Base-by-base conservation (phyloP, 2,888 invertebrate species). In the Epinotia brunnichana region DNA sequence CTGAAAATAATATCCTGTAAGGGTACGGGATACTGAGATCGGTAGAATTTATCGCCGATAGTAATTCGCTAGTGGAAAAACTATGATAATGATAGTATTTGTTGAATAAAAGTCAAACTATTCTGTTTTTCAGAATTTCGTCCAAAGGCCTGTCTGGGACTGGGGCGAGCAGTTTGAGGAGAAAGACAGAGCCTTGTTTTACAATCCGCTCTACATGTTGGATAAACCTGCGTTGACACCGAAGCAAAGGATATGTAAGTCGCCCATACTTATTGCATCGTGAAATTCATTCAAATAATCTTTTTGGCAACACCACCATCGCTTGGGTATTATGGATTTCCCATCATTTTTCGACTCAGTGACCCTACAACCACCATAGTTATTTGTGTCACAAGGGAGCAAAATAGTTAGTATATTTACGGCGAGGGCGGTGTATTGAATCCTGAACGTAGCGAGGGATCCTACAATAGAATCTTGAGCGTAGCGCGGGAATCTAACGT, bases 161-260 rank as follows among this genome's bases (percentile, higher is more conserved):
- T 98, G 98, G 98, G 95, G 95, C 72, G 96, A 97, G 82, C 98
- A 98, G 87, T 98, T 98, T 84, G 94, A 95, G 0, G 96, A 97
- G 62, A 95, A 95, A 72, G 98, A 98, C 83, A 95, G 96, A 73
- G 94, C 95, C 3, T 91, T 98, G 76, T 98, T 98, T 86, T 95
- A 95, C 82, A 98, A 98, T 87, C 98, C 98, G 0, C 91, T 98
- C 54, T 98, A 95, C 83, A 77, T 79, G 56, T 83, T 78, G 2
- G 76, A 76, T 51, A 82, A 80, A 13, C 78, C 82, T 0, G 68
- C 74, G 15, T 74, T 76, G 2, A 69, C 82, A 19, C 83, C 82
- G 0, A 78, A 81, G 5, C 85, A 85, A 69, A 85, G 88, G 79
- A 73, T 88, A 77, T 87, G 92, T 92, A 41, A 90, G 91, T 84